Evolutionary conservation across 2,113 vertebrate species (phyloP).

Genomic region (Malurus alboscapulatus): DNA sequence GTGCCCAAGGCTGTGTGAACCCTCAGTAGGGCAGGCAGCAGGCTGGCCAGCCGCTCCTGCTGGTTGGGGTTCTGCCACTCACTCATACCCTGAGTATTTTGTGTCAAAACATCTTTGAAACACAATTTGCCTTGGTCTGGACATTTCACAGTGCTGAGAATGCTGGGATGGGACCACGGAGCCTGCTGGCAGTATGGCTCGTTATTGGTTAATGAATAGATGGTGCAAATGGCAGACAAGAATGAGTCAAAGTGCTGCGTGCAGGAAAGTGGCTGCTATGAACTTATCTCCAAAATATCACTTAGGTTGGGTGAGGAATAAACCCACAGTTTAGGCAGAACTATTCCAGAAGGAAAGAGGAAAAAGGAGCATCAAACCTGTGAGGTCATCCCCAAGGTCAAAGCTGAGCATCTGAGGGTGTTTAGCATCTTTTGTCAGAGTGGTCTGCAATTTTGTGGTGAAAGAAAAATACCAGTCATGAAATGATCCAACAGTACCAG

Average conservation of each 20-base stretch:
- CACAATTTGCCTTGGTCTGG: neutral
- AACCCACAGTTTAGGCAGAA: neutral
- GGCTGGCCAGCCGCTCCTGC: neutral
- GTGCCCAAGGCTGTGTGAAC: neutral
- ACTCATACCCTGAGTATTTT: neutral
- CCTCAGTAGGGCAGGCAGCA: neutral
- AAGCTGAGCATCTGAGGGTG: neutral
- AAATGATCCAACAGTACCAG: neutral
- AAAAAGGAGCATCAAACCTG: neutral
- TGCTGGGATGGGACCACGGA: neutral
- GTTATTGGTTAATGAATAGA: accelerated
- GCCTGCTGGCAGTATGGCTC: accelerated
- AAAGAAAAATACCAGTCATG: neutral
- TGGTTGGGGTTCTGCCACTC: neutral
- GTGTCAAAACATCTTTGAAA: neutral
- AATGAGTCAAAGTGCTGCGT: neutral
- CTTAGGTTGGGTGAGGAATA: neutral
- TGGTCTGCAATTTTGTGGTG: neutral
- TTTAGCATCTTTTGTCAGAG: neutral
- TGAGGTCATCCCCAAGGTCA: neutral
- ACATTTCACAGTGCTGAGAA: neutral
- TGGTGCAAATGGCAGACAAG: neutral
- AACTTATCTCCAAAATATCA: neutral
- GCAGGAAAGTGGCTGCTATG: neutral
- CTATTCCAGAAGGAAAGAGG: too few species aligned